Percentiles rank a stretch among this genome's conserved stretches.
Evolutionary conservation across 2,888 invertebrate species (phyloP).

Genomic region (Eilema depressum): DNA sequence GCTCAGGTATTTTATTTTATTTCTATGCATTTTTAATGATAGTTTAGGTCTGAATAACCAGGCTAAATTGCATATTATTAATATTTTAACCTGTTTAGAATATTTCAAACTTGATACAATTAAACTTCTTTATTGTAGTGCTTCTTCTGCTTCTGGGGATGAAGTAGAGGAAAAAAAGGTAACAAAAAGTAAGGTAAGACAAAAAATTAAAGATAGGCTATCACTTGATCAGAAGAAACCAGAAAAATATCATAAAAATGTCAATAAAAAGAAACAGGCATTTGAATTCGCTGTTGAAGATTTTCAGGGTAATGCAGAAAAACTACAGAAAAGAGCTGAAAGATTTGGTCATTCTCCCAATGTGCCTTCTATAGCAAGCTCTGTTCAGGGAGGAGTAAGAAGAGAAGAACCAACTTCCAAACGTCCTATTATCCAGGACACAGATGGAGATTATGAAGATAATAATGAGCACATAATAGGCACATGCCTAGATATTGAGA

Average conservation of each 20-base stretch:
- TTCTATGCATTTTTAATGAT: constrained; percentile 5
- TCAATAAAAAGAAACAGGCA: constrained; percentile 85
- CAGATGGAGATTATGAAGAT: constrained; percentile 92
- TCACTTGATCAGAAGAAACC: constrained; percentile 79
- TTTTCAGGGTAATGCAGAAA: constrained; percentile 91
- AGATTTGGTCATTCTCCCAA: constrained; percentile 89
- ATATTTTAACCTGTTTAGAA: constrained; percentile 15
- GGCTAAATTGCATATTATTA: neutral
- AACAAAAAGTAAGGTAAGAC: constrained; percentile 74
- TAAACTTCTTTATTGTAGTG: constrained; percentile 69
- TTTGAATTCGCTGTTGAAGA: constrained; percentile 90
- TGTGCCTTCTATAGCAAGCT: constrained; percentile 84
- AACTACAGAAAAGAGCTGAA: constrained; percentile 95
- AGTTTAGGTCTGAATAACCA: neutral
- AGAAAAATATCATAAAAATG: constrained; percentile 82
- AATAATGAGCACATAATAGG: constrained; percentile 97
- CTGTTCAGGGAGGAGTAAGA: constrained; percentile 69
- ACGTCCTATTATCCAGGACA: constrained; percentile 85
- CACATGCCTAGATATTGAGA: constrained; percentile 97
- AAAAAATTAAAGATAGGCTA: constrained; percentile 87
- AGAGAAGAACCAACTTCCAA: constrained; percentile 68
- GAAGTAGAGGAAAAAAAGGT: constrained; percentile 84
- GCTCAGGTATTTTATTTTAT: constrained; percentile 68
- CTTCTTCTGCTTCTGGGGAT: constrained; percentile 84
- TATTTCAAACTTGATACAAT: neutral